Conservation (phyloP, 2,113 vertebrate genomes). For the Actenoides hombroni region DNA sequence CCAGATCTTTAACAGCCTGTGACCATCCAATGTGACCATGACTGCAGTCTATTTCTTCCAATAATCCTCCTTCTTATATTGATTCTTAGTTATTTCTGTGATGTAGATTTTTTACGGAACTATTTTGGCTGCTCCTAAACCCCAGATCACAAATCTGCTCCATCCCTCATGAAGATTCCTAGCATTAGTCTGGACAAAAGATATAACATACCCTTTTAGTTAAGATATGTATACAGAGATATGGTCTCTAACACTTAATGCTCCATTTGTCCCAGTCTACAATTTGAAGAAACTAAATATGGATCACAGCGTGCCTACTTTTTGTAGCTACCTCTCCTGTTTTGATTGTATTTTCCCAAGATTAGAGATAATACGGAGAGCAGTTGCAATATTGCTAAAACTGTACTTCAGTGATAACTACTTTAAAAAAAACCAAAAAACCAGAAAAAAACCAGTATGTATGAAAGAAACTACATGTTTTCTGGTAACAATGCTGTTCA, state of each 20-base stretch:
- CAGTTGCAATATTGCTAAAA: background rate
- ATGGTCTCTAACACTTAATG: background rate
- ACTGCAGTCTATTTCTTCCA: background rate
- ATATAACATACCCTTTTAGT: background rate
- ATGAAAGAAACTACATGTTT: background rate
- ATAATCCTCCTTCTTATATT: background rate
- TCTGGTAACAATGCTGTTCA: background rate
- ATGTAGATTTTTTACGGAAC: background rate
- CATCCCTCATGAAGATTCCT: background rate
- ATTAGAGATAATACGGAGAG: background rate
- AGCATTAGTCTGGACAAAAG: background rate
- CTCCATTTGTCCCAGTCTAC: background rate
- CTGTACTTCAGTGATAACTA: background rate
- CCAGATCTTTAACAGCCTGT: background rate
- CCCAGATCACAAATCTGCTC: background rate
- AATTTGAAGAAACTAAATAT: background rate
- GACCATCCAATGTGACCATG: background rate
- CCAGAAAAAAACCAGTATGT: background rate
- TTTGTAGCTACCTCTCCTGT: background rate
- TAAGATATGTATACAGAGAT: background rate
- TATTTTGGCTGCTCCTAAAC: background rate
- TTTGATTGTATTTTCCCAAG: background rate
- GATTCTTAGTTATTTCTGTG: background rate
- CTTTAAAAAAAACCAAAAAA: background rate
- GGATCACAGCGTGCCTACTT: background rate